Conservation (phyloP, 2,888 invertebrate genomes). For the Arctia plantaginis region DNA sequence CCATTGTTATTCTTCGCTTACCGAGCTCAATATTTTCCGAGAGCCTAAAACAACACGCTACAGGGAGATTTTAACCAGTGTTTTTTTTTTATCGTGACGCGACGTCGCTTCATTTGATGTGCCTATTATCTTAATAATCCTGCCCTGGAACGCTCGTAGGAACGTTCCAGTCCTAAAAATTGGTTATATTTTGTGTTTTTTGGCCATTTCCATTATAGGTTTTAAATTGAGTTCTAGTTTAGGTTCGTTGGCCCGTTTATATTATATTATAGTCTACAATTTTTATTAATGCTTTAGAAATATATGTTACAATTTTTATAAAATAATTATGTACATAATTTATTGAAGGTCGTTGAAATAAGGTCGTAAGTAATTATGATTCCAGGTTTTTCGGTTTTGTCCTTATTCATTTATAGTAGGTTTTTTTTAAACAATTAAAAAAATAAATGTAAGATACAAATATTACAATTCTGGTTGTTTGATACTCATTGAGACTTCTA, state of each 20-base stretch:
- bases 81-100: conserved; percentile 65
- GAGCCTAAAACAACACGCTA: conserved; percentile 75
- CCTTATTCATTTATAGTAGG: too few species aligned
- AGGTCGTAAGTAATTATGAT: background rate
- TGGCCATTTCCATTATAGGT: conserved; percentile 30
- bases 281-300: background rate
- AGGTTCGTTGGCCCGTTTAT: conserved; percentile 9
- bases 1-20: conserved; percentile 78
- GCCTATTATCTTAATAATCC: conserved; percentile 64
- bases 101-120: conserved; percentile 63
- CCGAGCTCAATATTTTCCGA: conserved; percentile 74
- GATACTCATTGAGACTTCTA: too few species aligned
- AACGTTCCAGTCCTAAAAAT: conserved; percentile 35
- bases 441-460: too few species aligned
- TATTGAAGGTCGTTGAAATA: background rate
- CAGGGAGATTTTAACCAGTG: conserved; percentile 61
- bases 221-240: conserved; percentile 25
- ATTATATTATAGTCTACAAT: conserved; percentile 2
- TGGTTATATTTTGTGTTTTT: conserved; percentile 16
- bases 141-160: conserved; percentile 35
- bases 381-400: background rate
- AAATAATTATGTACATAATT: background rate
- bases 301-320: background rate
- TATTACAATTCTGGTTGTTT: too few species aligned
- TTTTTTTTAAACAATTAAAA: too few species aligned